Evolutionary conservation across 1,140 invertebrate species (phyloP).

Genomic region (Macrobrachium rosenbergii): DNA sequence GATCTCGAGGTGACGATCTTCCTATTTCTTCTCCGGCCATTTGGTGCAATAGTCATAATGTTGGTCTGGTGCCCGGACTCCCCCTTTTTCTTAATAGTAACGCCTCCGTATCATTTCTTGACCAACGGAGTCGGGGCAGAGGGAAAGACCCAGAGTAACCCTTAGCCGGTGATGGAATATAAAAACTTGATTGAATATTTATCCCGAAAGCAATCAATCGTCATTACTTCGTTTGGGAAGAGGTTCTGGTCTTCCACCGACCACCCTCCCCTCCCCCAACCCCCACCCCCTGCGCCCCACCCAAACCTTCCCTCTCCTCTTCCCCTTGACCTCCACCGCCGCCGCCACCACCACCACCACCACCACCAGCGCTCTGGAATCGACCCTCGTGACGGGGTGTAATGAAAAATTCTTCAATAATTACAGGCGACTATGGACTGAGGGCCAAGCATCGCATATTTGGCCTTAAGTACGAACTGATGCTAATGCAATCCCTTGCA

Average conservation of each 20-base stretch:
- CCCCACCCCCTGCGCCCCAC: neutral
- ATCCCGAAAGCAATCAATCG: no score
- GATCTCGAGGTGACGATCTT: no score
- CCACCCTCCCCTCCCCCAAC: neutral
- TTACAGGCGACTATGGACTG: conserved; percentile 43
- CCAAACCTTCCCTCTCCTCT: neutral
- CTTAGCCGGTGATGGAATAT: no score
- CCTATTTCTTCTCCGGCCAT: no score
- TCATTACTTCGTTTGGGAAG: no score
- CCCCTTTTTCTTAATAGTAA: no score
- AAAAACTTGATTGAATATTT: no score
- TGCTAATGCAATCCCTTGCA: conserved; percentile 56
- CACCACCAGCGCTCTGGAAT: neutral
- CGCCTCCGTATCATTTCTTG: no score
- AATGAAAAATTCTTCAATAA: conserved; percentile 64
- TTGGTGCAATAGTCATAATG: no score
- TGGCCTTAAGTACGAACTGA: conserved; percentile 53
- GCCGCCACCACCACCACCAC: neutral
- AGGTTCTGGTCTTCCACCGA: neutral
- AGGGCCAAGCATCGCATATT: conserved; percentile 53
- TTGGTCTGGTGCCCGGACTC: no score
- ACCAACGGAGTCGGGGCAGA: no score
- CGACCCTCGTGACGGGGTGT: conserved; percentile 55
- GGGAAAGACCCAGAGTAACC: no score
- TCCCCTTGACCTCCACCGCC: neutral